Evolutionary conservation across 2,797 vertebrate genomes (phyloP).

Genomic region (Saxicola maurus): DNA sequence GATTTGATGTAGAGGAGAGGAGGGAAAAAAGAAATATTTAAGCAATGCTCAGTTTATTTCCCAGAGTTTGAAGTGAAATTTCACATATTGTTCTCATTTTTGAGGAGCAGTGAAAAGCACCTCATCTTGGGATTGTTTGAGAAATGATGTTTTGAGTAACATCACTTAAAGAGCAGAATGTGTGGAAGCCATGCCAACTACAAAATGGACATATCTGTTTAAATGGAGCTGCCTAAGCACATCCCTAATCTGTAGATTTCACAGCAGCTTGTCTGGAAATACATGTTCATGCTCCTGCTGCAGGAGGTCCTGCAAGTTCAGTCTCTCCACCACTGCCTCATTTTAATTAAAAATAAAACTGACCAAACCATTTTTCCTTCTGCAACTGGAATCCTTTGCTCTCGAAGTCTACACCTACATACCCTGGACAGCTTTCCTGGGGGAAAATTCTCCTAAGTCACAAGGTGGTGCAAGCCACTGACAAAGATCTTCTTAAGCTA

Average conservation of each 20-base stretch:
- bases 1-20: background rate
- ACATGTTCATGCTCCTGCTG: background rate
- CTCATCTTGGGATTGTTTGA: background rate
- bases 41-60: background rate
- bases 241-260: background rate
- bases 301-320: background rate
- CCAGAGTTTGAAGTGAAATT: background rate
- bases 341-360: background rate
- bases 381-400: background rate
- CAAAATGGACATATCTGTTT: fast-evolving
- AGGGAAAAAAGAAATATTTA: background rate
- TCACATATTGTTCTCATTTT: background rate
- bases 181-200: background rate
- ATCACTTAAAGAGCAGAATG: background rate
- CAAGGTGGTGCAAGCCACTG: background rate
- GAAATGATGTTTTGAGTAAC: background rate
- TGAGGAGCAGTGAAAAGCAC: background rate
- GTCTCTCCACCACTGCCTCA: background rate
- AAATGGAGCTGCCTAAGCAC: background rate
- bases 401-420: background rate
- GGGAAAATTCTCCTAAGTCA: background rate
- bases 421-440: background rate
- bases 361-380: background rate
- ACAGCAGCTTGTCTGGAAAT: background rate
- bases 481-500: background rate